Conservation (phyloP, 2,888 invertebrate species). For the Hololepta plana region DNA sequence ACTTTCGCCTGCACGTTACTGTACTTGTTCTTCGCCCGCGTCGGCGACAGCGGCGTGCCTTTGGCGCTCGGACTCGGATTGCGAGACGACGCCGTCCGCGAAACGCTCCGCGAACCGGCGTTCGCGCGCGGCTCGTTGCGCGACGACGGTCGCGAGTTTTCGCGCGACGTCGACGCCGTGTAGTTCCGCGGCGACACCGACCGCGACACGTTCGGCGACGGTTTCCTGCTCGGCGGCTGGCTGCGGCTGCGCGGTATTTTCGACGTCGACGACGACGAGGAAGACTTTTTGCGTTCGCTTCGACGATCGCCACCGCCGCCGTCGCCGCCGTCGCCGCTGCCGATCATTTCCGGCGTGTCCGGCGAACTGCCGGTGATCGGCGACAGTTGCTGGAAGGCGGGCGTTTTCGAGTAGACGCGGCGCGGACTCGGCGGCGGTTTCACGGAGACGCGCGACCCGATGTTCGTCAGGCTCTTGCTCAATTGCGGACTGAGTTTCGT, state of each 20-base stretch:
- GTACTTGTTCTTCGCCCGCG: slow-evolving; percentile 17
- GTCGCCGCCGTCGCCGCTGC: slow-evolving; percentile 5
- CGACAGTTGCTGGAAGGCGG: slow-evolving; percentile 21
- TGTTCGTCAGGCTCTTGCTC: slow-evolving; percentile 21
- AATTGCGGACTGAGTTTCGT: slow-evolving; percentile 16
- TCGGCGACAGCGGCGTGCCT: slow-evolving; percentile 17
- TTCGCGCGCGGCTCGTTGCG: slow-evolving; percentile 1
- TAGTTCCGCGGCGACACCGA: slow-evolving; percentile 3
- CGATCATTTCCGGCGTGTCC: too few relatives aligned
- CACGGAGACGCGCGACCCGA: slow-evolving; percentile 7
- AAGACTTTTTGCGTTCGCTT: too few relatives aligned
- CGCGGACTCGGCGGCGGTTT: slow-evolving; percentile 17
- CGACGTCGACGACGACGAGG: slow-evolving; percentile 24
- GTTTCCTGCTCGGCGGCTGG: slow-evolving; percentile 13
- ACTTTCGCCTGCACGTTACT: slow-evolving; percentile 25
- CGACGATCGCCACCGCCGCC: too few relatives aligned
- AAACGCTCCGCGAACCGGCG: background rate
- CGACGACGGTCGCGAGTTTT: too few relatives aligned
- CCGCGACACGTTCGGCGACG: slow-evolving; percentile 11
- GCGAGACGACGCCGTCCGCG: slow-evolving; percentile 10
- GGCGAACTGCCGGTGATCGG: slow-evolving; percentile 26
- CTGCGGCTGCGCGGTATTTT: slow-evolving; percentile 16
- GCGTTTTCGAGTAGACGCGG: slow-evolving; percentile 10
- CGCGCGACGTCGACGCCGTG: background rate
- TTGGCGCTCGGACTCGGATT: slow-evolving; percentile 18